Base-by-base conservation (phyloP, 2,797 vertebrate species). In the Argentina silus region DNA sequence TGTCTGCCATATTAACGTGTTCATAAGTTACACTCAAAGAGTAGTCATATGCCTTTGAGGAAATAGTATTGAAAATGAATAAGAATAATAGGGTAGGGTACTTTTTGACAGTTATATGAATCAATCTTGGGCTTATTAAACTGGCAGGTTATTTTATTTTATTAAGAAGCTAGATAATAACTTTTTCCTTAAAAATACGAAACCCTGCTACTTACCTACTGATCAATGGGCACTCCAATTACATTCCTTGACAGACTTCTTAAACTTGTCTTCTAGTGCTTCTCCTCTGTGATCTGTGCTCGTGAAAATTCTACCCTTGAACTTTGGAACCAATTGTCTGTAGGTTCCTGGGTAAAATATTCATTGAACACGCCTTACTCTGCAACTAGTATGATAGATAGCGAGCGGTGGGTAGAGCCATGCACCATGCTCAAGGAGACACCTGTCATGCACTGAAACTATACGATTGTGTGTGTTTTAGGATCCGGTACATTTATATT, bases 401-500 rank as follows among this genome's bases (percentile, higher is more conserved):
- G 19, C 19, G 19, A 19, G 5, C 14, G 64, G 48, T 71, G 56
- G 69, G 61, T 7, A 15, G 50, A 81, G 76, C 73, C 65, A 56
- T 65, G 23, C 78, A 55, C 71, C 66, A 65, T 74, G 59, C 73
- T 60, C 76, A 51, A 78, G 69, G 14, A 53, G n/a, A n/a, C 55
- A 56, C 68, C 50, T 17, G 61, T 77, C 63, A 47, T 69, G 53
- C 66, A 73, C 51, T 67, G 21, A 60, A 27, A 23, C 51, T 74
- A 73, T 59, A 76, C 72, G 9, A 6, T 82, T 21, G 59, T 70
- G 59, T 70, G 56, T 76, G 23, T 79, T 72, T 75, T 27, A 95
- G 93, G 94, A 62, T 94, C 93, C 51, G 93, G 92, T 14, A 94
- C 94, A 1, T 96, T 95, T 88, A 83, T 96, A 81, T 82, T 94